phyloP scores from a whole-genome alignment of 2,888 invertebrate genomes.

The Mythimna albipuncta region DNA sequence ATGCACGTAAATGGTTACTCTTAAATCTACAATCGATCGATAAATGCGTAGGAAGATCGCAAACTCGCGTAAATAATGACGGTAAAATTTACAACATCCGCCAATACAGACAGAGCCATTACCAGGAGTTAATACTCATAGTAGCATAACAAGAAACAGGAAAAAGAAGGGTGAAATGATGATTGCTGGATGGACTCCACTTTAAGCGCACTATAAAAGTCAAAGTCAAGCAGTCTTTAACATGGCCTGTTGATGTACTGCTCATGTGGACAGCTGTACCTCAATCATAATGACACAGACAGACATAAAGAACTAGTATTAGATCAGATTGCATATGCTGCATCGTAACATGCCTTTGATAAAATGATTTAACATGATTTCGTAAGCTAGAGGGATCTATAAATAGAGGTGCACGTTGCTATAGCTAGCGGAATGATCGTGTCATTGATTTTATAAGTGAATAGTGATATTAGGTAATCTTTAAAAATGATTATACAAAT shows the following conservation, averaged over 20 bases:
- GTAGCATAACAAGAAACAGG: background rate
- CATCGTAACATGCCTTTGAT: conserved; percentile 10
- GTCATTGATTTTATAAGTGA: background rate
- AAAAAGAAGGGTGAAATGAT: background rate
- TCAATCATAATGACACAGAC: background rate
- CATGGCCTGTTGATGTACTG: background rate
- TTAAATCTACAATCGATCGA: conserved; percentile 10
- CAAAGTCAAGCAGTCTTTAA: background rate
- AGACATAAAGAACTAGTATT: background rate
- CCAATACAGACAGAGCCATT: conserved; percentile 4
- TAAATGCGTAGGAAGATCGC: conserved; percentile 38
- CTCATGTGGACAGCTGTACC: background rate
- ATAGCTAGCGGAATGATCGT: background rate
- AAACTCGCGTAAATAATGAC: conserved; percentile 18
- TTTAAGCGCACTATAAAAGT: background rate
- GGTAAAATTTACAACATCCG: conserved; percentile 33
- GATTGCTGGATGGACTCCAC: background rate
- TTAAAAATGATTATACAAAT: conserved; percentile 2
- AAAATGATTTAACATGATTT: conserved; percentile 20
- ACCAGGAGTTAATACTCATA: conserved; percentile 11
- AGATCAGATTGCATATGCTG: background rate
- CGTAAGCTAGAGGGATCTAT: background rate
- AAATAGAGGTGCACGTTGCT: background rate
- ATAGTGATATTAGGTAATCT: conserved; percentile 9
- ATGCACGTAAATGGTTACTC: background rate